These are phyloP conservation scores for Xestia rhomboidea DNA, from an alignment of 2,888 invertebrate species.

Conservation along the genomic window DNA sequence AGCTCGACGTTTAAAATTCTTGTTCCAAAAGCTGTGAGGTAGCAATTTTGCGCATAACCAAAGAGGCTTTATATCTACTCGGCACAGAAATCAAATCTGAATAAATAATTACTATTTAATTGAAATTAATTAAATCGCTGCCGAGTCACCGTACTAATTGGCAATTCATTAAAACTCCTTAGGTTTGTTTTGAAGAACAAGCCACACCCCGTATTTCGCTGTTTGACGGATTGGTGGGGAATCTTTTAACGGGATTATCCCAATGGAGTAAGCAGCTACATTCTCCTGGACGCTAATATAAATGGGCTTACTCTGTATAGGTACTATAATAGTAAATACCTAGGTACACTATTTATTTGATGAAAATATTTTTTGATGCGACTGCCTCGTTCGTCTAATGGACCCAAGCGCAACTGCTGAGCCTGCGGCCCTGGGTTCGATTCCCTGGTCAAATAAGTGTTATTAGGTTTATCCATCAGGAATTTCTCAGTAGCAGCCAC, in stretches of 20 bases:
- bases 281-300: background rate
- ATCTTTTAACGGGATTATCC: background rate
- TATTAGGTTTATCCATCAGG: too few relatives aligned
- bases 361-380: background rate
- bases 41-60: constrained; percentile 26
- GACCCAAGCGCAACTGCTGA: too few relatives aligned
- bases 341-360: background rate
- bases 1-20: background rate
- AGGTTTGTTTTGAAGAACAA: constrained; percentile 23
- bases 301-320: background rate
- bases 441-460: too few relatives aligned
- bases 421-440: too few relatives aligned
- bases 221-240: background rate
- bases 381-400: too few relatives aligned
- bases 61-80: constrained; percentile 10
- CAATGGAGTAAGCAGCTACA: background rate
- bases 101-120: constrained; percentile 44
- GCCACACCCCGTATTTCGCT: constrained; percentile 18
- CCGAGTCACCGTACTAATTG: constrained; percentile 24
- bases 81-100: constrained; percentile 28
- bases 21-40: background rate
- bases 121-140: constrained; percentile 39
- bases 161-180: constrained; percentile 40
- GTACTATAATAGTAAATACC: background rate
- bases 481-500: too few relatives aligned